Evolutionary conservation across 2,113 vertebrate genomes (phyloP), one percentile per base, ranked within the genome.

Genomic region (Antennarius striatus): DNA sequence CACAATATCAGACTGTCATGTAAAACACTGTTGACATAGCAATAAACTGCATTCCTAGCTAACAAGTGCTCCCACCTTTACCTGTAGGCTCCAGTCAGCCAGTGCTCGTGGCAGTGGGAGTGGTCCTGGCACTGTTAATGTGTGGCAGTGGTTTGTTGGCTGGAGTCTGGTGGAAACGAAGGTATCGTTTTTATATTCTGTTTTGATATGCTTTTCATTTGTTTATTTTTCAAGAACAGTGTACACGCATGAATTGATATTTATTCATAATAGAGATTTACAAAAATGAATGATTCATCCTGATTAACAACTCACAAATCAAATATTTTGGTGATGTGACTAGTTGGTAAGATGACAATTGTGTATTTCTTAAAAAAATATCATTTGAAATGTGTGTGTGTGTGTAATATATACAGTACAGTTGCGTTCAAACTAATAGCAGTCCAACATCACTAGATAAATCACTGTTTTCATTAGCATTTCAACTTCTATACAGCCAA

Each of bases 131-230:
- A 0, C 76, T 94, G 42, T 73, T 94, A 10, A 90, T 91, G 62
- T 94, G 93, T 53, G 82, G 86, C 30, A 75, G 90, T 14, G 90
- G 93, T 81, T 85, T 95, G 71, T 49, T 95, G 82, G 89, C 75
- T 56, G 93, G 92, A 56, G 75, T 95, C 68, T 92, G 92, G 82
- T 89, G 58, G 89, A 93, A 87, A 73, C 92, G 89, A 88, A 95
- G 94, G 95, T 96, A 90, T 10, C 14, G 17, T 17, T 48, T 9
- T 47, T 29, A 49, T n/a, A 48, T 56, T 10, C 29, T 30, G 29
- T 50, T 22, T 22, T 59, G 2, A 8, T 22, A 22, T 22, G 3
- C n/a, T 45, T 46, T 49, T 43, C 9, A 6, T 45, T 1, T 11
- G 45, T 45, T 50, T 32, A 16, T 55, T 32, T 22, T 17, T 4